Evolutionary conservation across 2,113 vertebrate species (phyloP), one percentile per base, ranked within the genome.

Genomic region (Columbina picui): DNA sequence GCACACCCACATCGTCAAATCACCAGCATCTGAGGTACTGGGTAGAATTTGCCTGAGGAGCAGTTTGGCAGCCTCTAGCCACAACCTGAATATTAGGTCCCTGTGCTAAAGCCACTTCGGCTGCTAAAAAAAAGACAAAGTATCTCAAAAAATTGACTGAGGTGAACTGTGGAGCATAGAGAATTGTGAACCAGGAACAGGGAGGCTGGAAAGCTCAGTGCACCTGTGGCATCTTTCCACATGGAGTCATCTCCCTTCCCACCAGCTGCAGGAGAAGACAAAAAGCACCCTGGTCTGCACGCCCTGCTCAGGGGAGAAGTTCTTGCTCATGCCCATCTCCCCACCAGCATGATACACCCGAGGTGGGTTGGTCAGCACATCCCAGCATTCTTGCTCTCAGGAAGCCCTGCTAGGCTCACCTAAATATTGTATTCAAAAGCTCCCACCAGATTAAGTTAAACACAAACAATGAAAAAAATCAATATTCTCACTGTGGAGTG

Each of bases 281-380:
- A 29, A 0, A 0, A 1, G 1, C 52, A 39, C 6, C 22, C 27
- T 18, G 26, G 17, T 43, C 53, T 50, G 14, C 14, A 25, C n/a
- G 89, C 23, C 11, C 13, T 59, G 68, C 50, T 80, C 34, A 30
- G n/a, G 11, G 6, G 5, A 74, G 32, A 57, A 39, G 10, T 34
- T 94, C 30, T 29, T 22, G 45, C 4, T 14, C 11, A 12, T 50
- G 22, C 3, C 30, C 7, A 6, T 36, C 32, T 85, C 34, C 38
- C 36, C 11, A 39, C 3, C 9, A 70, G 22, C 20, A n/a, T 2
- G 4, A 60, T 11, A 39, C 2, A 29, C 3, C 7, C 0, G 0
- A 77, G 17, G 17, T 1, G 1, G 27, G 13, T 10, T 50, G 29
- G 11, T 64, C 56, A 86, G n/a, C 0, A 0, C 2, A 5, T 64